Base-by-base conservation (phyloP, 2,797 vertebrate genomes). In the Ptychobarbus kaznakovi region DNA sequence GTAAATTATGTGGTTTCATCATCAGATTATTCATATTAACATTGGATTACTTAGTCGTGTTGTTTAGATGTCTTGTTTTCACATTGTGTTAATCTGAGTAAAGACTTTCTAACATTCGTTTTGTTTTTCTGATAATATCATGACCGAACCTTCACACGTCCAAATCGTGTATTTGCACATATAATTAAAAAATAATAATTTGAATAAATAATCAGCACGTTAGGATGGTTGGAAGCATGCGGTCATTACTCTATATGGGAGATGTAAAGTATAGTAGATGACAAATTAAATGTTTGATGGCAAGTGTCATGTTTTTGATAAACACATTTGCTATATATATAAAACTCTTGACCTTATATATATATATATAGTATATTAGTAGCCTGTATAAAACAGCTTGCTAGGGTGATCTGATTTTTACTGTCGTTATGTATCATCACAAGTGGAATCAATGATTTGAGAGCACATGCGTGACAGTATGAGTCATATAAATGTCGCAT, bases 401-500 rank as follows among this genome's bases (percentile, higher is more conserved):
- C 18, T 25, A 20, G 12, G 3, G 44, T 35, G 32, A 22, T n/a
- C 16, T 51, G 18, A 35, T 68, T 15, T 66, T 22, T 35, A 32
- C 15, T 65, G 63, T 66, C 63, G 18, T 78, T 70, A 32, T 11
- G 40, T 16, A 22, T 73, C 6, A 44, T 73, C 53, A 61, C 9
- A 72, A 42, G 12, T 25, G 42, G 58, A 46, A 70, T 51, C 35
- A 18, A 10, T 61, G n/a, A 49, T 70, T 10, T 83, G 20, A 28
- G 61, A 66, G n/a, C 76, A 53, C 74, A 28, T 85, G 58, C 38
- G 28, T 72, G 42, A 70, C 69, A 83, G 15, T 69, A 83, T 89
- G 84, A 89, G 74, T 87, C 86, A 86, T 86, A 18, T 32, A 22
- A n/a, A 70, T 56, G 61, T 75, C 35, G 35, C 80, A 80, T 69